A percentile compares a stretch with the other conserved stretches of the same genome.
Conservation (phyloP, 2,888 invertebrate genomes). For the Isotomurus palustris region DNA sequence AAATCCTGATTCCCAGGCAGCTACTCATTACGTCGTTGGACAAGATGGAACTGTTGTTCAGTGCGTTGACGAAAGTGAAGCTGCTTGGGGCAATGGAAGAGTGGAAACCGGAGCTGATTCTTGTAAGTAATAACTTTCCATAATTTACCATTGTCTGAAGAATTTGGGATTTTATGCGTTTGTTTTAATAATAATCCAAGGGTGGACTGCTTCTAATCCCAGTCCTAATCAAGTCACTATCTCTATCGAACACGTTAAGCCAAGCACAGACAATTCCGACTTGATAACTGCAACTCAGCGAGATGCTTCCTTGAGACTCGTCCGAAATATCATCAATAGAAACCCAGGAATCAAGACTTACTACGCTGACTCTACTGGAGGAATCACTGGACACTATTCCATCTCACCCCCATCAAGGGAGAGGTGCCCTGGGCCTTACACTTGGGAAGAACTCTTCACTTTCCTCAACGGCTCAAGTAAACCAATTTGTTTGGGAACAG, state of each 20-base stretch:
- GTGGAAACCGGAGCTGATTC: constrained; percentile 39
- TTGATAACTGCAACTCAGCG: constrained; percentile 29
- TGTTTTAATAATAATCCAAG: constrained; percentile 13
- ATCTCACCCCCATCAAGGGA: constrained; percentile 31
- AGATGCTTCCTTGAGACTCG: constrained; percentile 31
- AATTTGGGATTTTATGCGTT: background rate
- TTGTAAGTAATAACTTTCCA: too few relatives aligned
- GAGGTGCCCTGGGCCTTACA: constrained; percentile 39
- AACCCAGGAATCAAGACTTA: constrained; percentile 29
- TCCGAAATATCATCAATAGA: constrained; percentile 29
- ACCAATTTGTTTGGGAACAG: constrained; percentile 19
- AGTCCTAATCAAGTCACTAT: constrained; percentile 34
- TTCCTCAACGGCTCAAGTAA: background rate
- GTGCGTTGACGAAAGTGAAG: constrained; percentile 27
- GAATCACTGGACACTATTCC: constrained; percentile 40
- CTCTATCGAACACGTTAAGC: constrained; percentile 23
- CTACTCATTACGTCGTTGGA: constrained; percentile 36
- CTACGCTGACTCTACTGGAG: constrained; percentile 29
- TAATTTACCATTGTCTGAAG: too few relatives aligned
- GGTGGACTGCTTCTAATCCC: constrained; percentile 26
- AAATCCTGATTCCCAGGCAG: constrained; percentile 25
- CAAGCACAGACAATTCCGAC: constrained; percentile 34
- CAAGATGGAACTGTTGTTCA: constrained; percentile 38
- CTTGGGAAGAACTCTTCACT: constrained; percentile 23
- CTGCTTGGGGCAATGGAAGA: constrained; percentile 40